Conservation (phyloP, 2,113 vertebrate genomes). For the Nycticorax nycticorax region DNA sequence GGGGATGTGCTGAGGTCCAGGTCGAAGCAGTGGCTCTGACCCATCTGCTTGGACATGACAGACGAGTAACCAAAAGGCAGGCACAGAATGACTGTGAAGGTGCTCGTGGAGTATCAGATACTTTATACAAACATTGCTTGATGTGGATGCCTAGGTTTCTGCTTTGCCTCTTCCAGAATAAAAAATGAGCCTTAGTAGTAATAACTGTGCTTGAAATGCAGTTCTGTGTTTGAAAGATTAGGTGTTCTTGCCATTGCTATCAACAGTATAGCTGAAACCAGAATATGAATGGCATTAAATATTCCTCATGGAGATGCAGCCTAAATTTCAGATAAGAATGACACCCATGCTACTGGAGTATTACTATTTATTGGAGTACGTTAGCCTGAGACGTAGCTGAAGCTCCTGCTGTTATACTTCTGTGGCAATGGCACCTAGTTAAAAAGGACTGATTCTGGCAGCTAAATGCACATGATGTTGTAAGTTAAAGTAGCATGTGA, state of each 20-base stretch:
- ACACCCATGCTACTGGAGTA: background rate
- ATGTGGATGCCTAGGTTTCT: background rate
- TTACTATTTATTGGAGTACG: background rate
- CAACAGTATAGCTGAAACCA: background rate
- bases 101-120: background rate
- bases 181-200: background rate
- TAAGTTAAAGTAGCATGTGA: conserved; percentile 39
- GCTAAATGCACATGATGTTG: conserved; percentile 14
- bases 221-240: background rate
- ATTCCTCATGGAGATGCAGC: background rate
- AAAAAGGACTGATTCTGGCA: conserved; percentile 47
- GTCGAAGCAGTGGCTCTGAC: background rate
- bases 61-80: background rate
- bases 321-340: background rate
- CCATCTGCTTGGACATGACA: background rate
- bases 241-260: background rate
- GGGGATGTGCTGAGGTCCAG: background rate
- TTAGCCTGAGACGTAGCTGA: background rate
- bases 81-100: background rate
- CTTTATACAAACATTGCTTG: background rate
- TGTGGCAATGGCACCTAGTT: conserved; percentile 19
- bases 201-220: background rate
- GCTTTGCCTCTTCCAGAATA: background rate
- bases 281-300: background rate
- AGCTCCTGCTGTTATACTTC: conserved; percentile 23